A percentile compares a stretch with the other conserved stretches of the same genome.
Conservation (phyloP, 2,797 vertebrate species). For the Pseudotriccus pelzelni region DNA sequence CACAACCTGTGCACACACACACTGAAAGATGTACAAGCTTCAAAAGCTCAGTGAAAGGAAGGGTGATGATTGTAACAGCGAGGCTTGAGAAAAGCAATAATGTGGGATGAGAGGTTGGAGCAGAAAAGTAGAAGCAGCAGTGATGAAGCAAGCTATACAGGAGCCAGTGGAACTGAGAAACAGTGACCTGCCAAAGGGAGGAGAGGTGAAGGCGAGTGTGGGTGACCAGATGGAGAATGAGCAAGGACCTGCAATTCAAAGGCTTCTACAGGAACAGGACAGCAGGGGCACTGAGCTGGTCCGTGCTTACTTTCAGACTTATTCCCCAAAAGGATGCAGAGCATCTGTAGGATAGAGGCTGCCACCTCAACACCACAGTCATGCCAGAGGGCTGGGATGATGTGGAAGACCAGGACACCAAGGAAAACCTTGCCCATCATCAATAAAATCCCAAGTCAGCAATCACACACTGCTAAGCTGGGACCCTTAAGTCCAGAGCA, state of each 20-base stretch:
- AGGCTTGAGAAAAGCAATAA: background rate
- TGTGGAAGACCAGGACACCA: fast-evolving
- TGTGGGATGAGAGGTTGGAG: background rate
- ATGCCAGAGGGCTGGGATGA: background rate
- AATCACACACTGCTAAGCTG: background rate
- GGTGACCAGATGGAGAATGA: background rate
- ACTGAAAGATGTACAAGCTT: background rate
- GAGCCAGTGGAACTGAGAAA: background rate
- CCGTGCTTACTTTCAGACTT: background rate
- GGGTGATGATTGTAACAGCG: background rate
- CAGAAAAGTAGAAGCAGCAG: background rate
- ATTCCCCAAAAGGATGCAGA: background rate
- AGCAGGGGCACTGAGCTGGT: background rate
- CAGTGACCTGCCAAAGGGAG: background rate
- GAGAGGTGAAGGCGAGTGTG: background rate
- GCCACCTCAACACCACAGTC: background rate
- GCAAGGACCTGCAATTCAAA: background rate
- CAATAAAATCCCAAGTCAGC: background rate
- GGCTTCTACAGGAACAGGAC: background rate
- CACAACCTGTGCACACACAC: background rate
- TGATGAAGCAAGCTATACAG: background rate
- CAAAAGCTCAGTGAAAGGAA: background rate
- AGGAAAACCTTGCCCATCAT: background rate
- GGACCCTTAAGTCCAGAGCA: background rate
- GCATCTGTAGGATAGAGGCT: background rate